phyloP scores from a whole-genome alignment of 2,113 vertebrate genomes.

The Macquaria ambigua region DNA sequence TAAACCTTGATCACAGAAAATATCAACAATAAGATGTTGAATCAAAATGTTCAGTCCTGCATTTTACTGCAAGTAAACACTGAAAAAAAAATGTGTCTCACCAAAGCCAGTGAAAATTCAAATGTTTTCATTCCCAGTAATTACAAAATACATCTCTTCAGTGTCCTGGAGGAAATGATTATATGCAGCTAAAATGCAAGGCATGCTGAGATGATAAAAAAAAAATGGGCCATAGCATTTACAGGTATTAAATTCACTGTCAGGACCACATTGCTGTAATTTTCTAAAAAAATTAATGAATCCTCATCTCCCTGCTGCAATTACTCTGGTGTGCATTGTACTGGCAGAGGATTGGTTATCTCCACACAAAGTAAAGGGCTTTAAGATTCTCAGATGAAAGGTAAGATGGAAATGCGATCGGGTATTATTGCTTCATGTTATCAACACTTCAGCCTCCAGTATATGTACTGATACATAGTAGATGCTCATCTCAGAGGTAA shows the following conservation, averaged over 20 bases:
- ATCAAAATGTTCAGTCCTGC: conserved; percentile 30
- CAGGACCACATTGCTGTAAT: conserved; percentile 67
- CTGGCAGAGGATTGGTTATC: conserved; percentile 71
- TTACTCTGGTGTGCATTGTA: conserved; percentile 66
- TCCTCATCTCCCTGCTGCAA: conserved; percentile 61
- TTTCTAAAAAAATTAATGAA: conserved; percentile 71
- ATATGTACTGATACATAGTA: conserved; percentile 68
- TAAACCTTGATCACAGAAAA: conserved; percentile 33
- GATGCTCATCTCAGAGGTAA: conserved; percentile 81
- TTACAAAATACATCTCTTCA: conserved; percentile 41
- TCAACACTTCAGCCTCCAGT: conserved; percentile 77
- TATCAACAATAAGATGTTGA: conserved; percentile 32
- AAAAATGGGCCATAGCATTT: conserved; percentile 50
- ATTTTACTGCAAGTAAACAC: conserved; percentile 44
- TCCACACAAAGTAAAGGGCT: conserved; percentile 74
- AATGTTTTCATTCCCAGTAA: conserved; percentile 45
- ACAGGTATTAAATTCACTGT: conserved; percentile 69
- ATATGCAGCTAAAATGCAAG: conserved; percentile 57
- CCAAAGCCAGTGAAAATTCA: conserved; percentile 43
- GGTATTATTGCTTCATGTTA: conserved; percentile 76
- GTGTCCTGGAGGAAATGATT: conserved; percentile 55
- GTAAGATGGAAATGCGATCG: conserved; percentile 77
- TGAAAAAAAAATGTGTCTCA: conserved; percentile 20
- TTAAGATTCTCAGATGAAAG: conserved; percentile 79
- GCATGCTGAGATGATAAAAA: conserved; percentile 45